Conservation (phyloP, 2,113 vertebrate genomes). For the Petromus typicus region DNA sequence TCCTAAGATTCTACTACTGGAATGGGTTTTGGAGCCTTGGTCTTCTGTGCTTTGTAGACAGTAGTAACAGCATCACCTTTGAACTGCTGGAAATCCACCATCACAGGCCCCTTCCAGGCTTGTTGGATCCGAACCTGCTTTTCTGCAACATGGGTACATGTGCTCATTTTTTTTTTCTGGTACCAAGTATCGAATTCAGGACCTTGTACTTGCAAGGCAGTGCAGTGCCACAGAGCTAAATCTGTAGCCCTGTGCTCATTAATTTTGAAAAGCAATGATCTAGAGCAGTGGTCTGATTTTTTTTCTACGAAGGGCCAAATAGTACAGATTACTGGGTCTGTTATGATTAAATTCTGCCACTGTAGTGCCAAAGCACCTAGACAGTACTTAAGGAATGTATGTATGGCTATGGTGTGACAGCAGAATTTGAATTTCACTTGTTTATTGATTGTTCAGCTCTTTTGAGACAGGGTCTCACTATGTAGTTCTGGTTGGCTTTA, state of each 20-base stretch:
- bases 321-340: background rate
- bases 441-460: background rate
- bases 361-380: background rate
- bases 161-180: too few species aligned
- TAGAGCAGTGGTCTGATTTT: background rate
- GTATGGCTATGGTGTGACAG: background rate
- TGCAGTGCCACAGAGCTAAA: too few species aligned
- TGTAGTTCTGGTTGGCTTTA: background rate
- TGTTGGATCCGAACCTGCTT: background rate
- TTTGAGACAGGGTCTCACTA: background rate
- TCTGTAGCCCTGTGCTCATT: background rate
- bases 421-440: background rate
- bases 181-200: too few species aligned
- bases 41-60: background rate
- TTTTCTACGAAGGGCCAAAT: background rate
- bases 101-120: background rate
- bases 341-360: background rate
- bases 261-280: constrained; percentile 1
- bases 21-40: background rate
- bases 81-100: background rate
- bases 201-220: too few species aligned
- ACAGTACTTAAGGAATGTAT: background rate
- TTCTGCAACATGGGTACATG: background rate
- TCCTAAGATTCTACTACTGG: background rate
- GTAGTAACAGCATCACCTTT: background rate